Base-by-base conservation (phyloP, 53 echinoderm and acorn worm species). In the Antedon mediterranea region DNA sequence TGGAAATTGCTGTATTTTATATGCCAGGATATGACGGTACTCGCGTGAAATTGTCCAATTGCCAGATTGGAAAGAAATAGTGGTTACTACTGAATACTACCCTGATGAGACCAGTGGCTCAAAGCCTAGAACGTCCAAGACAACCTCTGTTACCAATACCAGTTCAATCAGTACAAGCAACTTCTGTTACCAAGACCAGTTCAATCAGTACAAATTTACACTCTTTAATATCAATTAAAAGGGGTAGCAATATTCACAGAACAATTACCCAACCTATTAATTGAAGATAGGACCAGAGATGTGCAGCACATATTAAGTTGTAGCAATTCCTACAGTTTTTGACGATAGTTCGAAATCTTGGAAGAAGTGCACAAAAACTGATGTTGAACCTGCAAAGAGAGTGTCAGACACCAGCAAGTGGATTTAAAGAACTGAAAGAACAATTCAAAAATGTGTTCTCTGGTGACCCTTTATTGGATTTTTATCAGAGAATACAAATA, bases 201-300 rank as follows among this genome's bases (percentile, higher is more conserved):
- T n/a, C n/a, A n/a, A n/a, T n/a, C n/a, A n/a, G n/a, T n/a, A 37
- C 4, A 37, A 37, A 57, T 57, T 18, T 57, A 57, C 23, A 57
- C 57, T 57, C 57, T 76, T 2, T 42, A 77, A 28, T 77, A 82
- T 26, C 82, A 82, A n/a, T 31, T 82, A 0, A 82, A 82, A 77
- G 77, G 33, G n/a, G 81, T 74, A 23, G 43, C 81, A 3, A 71
- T 82, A 3, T 82, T 71, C 71, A 71, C 83, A 33, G 83, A 83
- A 34, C 75, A 14, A 13, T 71, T 76, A 9, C 32, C 44, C 1
- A 57, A 15, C 9, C 18, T 75, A 18, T 32, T 4, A 18, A 29
- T 83, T 18, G 83, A 83, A 4, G 83, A 83, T 43, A 83, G 83
- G 83, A 77, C 78, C 0, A 43, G 83, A 30, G 83, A 83, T 73